These are phyloP conservation scores for Riptortus pedestris DNA, from an alignment of 1,140 invertebrate species.

Conservation along the genomic window DNA sequence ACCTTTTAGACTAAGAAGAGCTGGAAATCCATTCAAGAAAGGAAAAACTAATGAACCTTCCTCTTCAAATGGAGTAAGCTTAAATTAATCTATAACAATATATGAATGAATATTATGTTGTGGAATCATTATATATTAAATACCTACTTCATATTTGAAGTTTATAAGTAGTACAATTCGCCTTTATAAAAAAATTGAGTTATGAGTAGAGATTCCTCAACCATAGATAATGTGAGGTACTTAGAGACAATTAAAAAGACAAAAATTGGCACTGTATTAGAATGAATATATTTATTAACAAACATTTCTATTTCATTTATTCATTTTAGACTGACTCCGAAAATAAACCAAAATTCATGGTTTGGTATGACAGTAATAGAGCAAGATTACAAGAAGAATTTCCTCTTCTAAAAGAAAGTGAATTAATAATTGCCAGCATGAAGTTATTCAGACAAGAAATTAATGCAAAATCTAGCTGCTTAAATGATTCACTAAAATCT, in stretches of 20 bases:
- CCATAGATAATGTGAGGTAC: no score
- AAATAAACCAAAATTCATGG: constrained; percentile 41
- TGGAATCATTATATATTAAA: no score
- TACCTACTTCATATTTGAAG: no score
- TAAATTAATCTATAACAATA: background rate
- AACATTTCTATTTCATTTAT: constrained; percentile 32
- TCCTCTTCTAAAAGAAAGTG: constrained; percentile 41
- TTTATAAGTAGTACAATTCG: no score
- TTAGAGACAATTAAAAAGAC: no score
- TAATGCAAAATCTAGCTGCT: background rate
- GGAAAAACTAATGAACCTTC: constrained; percentile 31
- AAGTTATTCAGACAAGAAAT: constrained; percentile 38
- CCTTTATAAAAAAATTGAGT: no score
- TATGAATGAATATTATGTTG: constrained; percentile 17
- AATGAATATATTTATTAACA: no score
- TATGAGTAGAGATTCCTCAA: no score
- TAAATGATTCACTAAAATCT: no score
- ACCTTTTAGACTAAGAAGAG: constrained; percentile 1
- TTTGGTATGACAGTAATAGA: constrained; percentile 48
- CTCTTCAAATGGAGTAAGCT: constrained; percentile 32
- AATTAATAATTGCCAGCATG: constrained; percentile 44
- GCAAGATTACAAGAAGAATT: constrained; percentile 42
- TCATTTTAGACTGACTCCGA: constrained; percentile 23
- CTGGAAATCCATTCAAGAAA: constrained; percentile 25
- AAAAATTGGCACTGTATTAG: no score